Conservation (phyloP, 1,140 invertebrate species). For the Tetragonula clypearis region DNA sequence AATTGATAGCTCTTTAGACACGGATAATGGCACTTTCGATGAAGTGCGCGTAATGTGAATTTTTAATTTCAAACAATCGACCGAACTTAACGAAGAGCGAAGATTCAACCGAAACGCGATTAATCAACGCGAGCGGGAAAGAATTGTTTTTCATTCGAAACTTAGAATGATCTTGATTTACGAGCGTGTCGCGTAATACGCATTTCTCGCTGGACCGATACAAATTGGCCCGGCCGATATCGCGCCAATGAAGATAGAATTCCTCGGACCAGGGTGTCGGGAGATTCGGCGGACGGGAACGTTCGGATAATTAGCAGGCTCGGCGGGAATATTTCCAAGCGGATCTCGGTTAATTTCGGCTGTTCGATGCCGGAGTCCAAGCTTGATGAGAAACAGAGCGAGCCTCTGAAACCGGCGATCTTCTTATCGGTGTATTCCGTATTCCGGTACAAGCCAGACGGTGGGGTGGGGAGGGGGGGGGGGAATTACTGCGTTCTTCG, state of each 20-base stretch:
- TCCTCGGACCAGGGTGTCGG: not conserved
- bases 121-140: no score
- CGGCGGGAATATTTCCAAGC: not conserved
- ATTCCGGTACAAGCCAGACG: not conserved
- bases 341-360: conserved; percentile 6
- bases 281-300: not conserved
- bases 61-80: not conserved
- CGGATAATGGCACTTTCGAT: no score
- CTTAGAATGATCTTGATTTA: not conserved
- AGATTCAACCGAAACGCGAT: not conserved
- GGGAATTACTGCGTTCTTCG: conserved; percentile 29
- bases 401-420: conserved; percentile 11
- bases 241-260: not conserved
- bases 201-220: not conserved
- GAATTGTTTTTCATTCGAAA: no score
- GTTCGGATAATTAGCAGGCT: conserved; percentile 5
- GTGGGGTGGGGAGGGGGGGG: not conserved
- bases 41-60: not conserved
- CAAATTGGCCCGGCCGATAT: not conserved
- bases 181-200: not conserved
- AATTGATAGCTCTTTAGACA: not conserved
- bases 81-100: not conserved
- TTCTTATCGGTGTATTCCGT: conserved; percentile 3
- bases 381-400: conserved; percentile 29
- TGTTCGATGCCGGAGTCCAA: no score